Conservation (phyloP, 2,113 vertebrate genomes). For the Diadophis punctatus region DNA sequence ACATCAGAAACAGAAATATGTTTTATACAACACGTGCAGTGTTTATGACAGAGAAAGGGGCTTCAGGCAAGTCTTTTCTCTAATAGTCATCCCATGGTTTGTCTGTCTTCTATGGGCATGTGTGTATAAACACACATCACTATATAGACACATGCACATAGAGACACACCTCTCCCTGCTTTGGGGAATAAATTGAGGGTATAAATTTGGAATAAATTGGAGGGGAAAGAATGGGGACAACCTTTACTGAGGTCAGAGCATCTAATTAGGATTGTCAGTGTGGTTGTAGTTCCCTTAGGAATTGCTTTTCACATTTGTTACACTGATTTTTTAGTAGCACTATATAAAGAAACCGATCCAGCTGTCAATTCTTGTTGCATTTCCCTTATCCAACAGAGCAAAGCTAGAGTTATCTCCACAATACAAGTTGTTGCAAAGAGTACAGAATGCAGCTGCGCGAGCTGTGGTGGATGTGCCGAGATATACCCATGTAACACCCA, state of each 20-base stretch:
- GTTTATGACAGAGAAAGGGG: background rate
- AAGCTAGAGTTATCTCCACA: background rate
- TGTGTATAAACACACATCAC: background rate
- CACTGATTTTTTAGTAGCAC: background rate
- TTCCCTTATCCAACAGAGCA: background rate
- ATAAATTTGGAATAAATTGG: background rate
- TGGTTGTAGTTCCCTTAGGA: background rate
- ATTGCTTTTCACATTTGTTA: background rate
- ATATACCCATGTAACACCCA: no score
- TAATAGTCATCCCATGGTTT: background rate
- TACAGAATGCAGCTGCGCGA: no score
- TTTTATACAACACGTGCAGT: background rate
- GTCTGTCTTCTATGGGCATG: background rate
- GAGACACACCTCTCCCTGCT: background rate
- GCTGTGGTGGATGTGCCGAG: no score
- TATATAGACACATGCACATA: background rate
- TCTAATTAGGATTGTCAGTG: background rate
- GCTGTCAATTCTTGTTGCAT: background rate
- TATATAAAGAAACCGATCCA: background rate
- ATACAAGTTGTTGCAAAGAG: background rate
- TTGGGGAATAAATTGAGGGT: background rate
- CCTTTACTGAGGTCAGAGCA: background rate
- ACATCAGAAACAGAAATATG: background rate
- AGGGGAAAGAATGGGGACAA: background rate
- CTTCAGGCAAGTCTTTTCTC: background rate